Evolutionary conservation across 35 echinoderm and acorn worm species (phyloP).

Genomic region (Hemicentrotus pulcherrimus): DNA sequence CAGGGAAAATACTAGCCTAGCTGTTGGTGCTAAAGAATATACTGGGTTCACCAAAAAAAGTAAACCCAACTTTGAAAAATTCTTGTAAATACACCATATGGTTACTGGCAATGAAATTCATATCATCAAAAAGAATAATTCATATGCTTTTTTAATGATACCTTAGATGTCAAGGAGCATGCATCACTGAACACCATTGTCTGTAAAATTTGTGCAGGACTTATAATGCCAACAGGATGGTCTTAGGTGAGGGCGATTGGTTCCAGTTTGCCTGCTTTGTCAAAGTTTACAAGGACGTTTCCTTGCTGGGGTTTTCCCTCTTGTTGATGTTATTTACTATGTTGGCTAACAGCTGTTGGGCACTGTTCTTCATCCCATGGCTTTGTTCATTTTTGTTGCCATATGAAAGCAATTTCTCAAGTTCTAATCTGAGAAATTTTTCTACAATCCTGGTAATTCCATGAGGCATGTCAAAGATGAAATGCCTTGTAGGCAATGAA

Average conservation of each 20-base stretch:
- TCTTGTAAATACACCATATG: too few relatives aligned
- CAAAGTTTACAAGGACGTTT: slow-evolving; percentile 61
- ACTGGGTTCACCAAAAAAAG: too few relatives aligned
- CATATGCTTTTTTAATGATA: too few relatives aligned
- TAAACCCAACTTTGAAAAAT: too few relatives aligned
- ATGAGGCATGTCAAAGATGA: slow-evolving; percentile 57
- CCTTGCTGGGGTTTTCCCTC: slow-evolving; percentile 57
- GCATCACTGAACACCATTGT: too few relatives aligned
- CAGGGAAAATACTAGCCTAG: too few relatives aligned
- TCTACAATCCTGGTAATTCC: slow-evolving; percentile 58
- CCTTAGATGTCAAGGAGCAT: too few relatives aligned
- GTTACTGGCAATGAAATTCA: too few relatives aligned
- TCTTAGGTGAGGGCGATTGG: slow-evolving; percentile 61
- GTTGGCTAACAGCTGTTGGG: slow-evolving; percentile 14
- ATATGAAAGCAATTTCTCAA: slow-evolving; percentile 46
- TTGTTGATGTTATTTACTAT: slow-evolving; percentile 62
- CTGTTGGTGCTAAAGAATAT: too few relatives aligned
- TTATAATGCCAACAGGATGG: slow-evolving; percentile 59
- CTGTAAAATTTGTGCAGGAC: too few relatives aligned
- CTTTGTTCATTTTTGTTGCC: slow-evolving; percentile 36
- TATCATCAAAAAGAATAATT: too few relatives aligned
- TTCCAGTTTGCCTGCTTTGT: slow-evolving; percentile 59
- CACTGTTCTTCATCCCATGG: background rate
- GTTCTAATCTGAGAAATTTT: slow-evolving; percentile 56
- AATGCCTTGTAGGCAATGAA: slow-evolving; percentile 44